These are phyloP conservation scores for Heliocidaris tuberculata DNA, from an alignment of 35 echinoderm and acorn worm species.

Conservation along the genomic window DNA sequence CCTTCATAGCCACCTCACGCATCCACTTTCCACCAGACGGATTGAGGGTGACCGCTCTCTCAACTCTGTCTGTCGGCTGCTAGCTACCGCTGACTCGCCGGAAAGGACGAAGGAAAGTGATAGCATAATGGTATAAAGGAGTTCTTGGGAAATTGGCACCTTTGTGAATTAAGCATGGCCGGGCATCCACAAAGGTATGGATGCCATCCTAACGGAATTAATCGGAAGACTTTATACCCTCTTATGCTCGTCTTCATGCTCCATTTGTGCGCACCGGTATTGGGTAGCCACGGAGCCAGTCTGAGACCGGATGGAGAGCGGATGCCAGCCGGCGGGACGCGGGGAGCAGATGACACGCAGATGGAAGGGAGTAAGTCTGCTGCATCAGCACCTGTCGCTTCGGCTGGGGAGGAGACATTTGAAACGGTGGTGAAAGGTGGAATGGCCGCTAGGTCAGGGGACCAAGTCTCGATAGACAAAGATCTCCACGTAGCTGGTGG, in stretches of 20 bases:
- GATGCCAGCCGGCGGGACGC: background rate
- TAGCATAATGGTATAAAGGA: background rate
- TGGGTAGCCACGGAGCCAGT: background rate
- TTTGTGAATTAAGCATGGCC: background rate
- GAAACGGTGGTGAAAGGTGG: background rate
- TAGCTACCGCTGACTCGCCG: background rate
- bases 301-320: background rate
- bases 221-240: background rate
- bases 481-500: background rate
- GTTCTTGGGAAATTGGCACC: background rate
- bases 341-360: background rate
- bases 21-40: background rate
- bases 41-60: background rate
- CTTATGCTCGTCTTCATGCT: background rate
- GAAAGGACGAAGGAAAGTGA: background rate
- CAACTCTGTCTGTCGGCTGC: slow-evolving; percentile 2
- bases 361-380: background rate
- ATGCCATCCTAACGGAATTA: background rate
- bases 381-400: background rate
- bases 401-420: background rate
- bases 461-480: background rate
- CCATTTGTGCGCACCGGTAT: background rate
- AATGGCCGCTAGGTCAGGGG: background rate
- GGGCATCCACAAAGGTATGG: background rate
- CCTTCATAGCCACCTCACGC: background rate